These are phyloP conservation scores for Cheirogaleus medius DNA, from an alignment of 2,113 vertebrate species.

Conservation along the genomic window DNA sequence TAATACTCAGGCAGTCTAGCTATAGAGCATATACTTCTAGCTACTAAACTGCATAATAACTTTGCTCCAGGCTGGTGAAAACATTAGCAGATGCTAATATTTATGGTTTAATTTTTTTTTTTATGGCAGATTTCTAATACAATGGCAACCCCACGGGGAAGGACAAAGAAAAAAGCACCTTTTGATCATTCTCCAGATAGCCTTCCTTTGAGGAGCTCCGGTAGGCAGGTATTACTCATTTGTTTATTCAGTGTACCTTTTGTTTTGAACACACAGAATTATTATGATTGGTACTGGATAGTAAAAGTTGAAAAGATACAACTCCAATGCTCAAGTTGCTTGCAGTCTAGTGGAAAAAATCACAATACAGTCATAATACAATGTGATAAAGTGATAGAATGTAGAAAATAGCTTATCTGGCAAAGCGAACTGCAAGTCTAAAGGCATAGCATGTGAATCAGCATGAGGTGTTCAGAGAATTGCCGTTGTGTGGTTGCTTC, in stretches of 20 bases:
- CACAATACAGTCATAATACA: not conserved
- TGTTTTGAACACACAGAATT: not conserved
- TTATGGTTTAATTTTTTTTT: not conserved
- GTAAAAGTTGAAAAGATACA: not conserved
- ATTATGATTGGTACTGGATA: not conserved
- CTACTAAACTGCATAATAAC: not conserved
- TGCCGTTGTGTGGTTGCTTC: not conserved
- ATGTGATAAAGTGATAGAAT: not conserved
- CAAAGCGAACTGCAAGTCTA: not conserved
- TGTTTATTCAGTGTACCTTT: not conserved
- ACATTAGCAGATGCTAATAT: not conserved
- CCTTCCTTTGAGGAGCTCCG: constrained; percentile 92
- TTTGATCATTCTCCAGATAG: constrained; percentile 88
- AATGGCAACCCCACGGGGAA: constrained; percentile 86
- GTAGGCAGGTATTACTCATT: constrained; percentile 88
- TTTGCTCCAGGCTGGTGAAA: not conserved
- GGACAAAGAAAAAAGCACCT: constrained; percentile 90
- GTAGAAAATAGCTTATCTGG: not conserved
- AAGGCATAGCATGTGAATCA: not conserved
- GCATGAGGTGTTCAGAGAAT: not conserved
- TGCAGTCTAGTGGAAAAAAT: not conserved
- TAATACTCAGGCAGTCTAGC: not conserved
- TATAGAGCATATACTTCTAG: not conserved
- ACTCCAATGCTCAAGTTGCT: not conserved
- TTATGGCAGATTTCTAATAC: constrained; percentile 82